phyloP scores from a whole-genome alignment of 1,140 invertebrate species.

The Musca domestica region DNA sequence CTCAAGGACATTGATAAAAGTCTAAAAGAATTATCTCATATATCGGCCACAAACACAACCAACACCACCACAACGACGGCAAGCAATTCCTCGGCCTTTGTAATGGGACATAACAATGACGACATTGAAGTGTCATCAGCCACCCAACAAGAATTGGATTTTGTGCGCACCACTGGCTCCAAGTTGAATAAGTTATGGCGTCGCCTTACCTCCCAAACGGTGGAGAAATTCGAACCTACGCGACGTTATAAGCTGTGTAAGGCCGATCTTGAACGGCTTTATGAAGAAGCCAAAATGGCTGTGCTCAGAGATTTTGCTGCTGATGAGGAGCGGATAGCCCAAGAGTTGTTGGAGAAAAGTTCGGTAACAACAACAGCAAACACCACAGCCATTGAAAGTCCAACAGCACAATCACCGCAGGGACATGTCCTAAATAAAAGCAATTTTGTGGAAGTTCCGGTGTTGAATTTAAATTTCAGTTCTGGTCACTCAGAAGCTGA shows the following conservation, averaged over 20 bases:
- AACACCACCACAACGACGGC: neutral
- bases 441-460: slow-evolving; percentile 7
- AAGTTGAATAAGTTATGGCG: slow-evolving; percentile 36
- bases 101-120: slow-evolving; percentile 5
- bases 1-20: slow-evolving; percentile 33
- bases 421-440: neutral
- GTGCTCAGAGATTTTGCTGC: slow-evolving; percentile 29
- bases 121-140: neutral
- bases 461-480: slow-evolving; percentile 29
- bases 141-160: slow-evolving; percentile 15
- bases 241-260: slow-evolving; percentile 31
- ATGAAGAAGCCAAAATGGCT: slow-evolving; percentile 32
- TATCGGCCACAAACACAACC: slow-evolving; percentile 20
- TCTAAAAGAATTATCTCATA: slow-evolving; percentile 29
- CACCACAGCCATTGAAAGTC: slow-evolving; percentile 2
- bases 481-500: slow-evolving; percentile 22
- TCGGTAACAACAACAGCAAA: neutral
- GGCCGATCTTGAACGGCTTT: slow-evolving; percentile 31
- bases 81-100: neutral
- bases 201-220: slow-evolving; percentile 30
- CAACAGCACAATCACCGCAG: neutral
- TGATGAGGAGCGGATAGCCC: slow-evolving; percentile 14
- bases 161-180: slow-evolving; percentile 27
- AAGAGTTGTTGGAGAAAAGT: slow-evolving; percentile 24
- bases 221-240: slow-evolving; percentile 29